Evolutionary conservation across 1,140 invertebrate genomes (phyloP).

Genomic region (Orchestia grillus): DNA sequence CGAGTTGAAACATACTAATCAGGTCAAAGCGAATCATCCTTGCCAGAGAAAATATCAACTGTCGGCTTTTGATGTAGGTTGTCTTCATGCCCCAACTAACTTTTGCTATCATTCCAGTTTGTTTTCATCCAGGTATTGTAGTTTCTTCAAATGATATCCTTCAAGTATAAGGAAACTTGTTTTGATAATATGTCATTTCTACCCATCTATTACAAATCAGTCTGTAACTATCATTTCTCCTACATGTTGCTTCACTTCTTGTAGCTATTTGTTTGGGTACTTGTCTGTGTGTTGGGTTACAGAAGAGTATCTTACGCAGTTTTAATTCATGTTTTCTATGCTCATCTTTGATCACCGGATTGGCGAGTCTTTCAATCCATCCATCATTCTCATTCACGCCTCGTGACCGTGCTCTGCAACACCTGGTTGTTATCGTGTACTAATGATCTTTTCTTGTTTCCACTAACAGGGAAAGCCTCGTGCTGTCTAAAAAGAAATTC

Average conservation of each 20-base stretch:
- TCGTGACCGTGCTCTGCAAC: neutral
- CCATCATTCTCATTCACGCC: neutral
- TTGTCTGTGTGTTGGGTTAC: neutral
- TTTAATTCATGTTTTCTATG: neutral
- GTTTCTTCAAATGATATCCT: too few species aligned
- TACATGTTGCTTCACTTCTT: too few species aligned
- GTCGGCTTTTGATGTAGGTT: neutral
- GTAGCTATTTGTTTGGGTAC: neutral
- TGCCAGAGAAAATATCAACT: too few species aligned
- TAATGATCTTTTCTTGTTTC: conserved; percentile 9
- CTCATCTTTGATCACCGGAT: neutral
- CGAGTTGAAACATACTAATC: too few species aligned
- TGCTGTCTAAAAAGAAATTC: conserved; percentile 44
- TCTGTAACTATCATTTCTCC: neutral
- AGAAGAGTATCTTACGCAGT: neutral
- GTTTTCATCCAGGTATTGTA: too few species aligned
- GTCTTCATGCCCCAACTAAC: neutral
- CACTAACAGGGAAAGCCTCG: conserved; percentile 31
- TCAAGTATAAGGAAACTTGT: neutral
- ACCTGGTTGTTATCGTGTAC: neutral
- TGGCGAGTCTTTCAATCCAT: neutral
- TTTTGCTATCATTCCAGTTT: too few species aligned
- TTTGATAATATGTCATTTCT: neutral
- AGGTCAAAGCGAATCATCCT: too few species aligned
- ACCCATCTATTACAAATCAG: neutral